Evolutionary conservation across 2,113 vertebrate genomes (phyloP), one percentile per base, ranked within the genome.

Genomic region (Triplophysa rosa): DNA sequence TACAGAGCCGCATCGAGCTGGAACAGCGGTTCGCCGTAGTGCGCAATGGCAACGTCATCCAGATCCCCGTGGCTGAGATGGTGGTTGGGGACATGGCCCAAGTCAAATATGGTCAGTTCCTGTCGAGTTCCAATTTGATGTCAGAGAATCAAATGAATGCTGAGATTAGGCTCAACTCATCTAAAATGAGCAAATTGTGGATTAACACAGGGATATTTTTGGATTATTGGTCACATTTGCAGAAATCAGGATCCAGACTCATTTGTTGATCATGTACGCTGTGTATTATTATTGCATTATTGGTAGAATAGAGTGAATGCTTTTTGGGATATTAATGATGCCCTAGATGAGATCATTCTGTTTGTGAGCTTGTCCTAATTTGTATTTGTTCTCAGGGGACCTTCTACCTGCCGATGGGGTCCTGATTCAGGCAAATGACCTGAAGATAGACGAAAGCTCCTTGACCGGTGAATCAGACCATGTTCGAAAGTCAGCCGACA

Each of bases 1-100:
- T 98, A 4, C 96, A 98, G 93, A 95, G 95, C 87, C 95, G 95
- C 74, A 96, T 97, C 1, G 95, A 97, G 82, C 95, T 94, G 83
- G 95, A 97, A 77, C 94, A 95, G 87, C 91, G 86, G 76, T 93
- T 95, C 74, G 86, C 92, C 0, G 94, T 95, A 1, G 90, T 96
- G 79, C 93, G 96, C 77, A 94, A 93, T 8, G 94, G 94, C 23
- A 95, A 94, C 37, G 93, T 95, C 84, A 93, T 95, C 13, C 96
- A 97, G 91, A 94, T 96, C 75, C 96, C 96, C 0, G 95, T 96
- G 79, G 94, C 96, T 1, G 94, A 96, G 29, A 91, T 98, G 89
- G 94, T 97, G 83, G 96, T 95, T 78, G 96, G 96, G 3, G 96
- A 95, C 85, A 86, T 97, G 21, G 95, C 95, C 23, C 96, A 97